Evolutionary conservation across 2,797 vertebrate genomes (phyloP), one percentile per base, ranked within the genome.

Genomic region (Tragopan temminckii): DNA sequence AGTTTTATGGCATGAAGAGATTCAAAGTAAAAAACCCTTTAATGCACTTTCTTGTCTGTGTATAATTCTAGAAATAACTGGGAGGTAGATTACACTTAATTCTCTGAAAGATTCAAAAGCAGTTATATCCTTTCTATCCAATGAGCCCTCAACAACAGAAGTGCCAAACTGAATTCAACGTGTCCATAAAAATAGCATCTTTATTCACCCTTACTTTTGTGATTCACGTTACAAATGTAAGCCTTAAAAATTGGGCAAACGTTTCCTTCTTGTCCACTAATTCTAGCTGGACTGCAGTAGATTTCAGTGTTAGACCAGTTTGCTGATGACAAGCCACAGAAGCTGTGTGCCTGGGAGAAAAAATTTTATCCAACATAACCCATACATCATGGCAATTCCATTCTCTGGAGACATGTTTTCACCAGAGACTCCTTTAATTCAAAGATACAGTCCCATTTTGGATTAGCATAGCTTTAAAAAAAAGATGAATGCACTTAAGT

Each of bases 11-110:
- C 66, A 72, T 4, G 35, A 75, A 38, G 42, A 68, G 58, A 75
- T 85, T 27, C 18, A 69, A 95, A 93, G 71, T 63, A 59, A 68
- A 90, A 81, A 79, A 71, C 66, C 66, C 27, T 90, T 87, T 85
- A 66, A 59, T 77, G 53, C 81, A 72, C 36, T 62, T 81, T 90
- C 87, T 87, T 61, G 80, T 3, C 48, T 75, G 33, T 3, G 5
- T 63, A 23, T 63, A 62, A 71, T 90, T 90, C 90, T 75, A 80
- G 72, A 94, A 94, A 76, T 35, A 72, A 61, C 76, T 87, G 81
- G 55, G 69, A 85, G 33, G 53, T 93, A n/a, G 75, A 93, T 80
- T 74, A 74, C 16, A n/a, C 80, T 31, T 74, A 31, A 62, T 94
- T 92, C 90, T 68, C 62, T 75, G 75, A 45, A n/a, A 67, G 35